A percentile compares a stretch with the other conserved stretches of the same genome.
Conservation (phyloP, 2,113 vertebrate genomes). For the Pampusana beccarii region DNA sequence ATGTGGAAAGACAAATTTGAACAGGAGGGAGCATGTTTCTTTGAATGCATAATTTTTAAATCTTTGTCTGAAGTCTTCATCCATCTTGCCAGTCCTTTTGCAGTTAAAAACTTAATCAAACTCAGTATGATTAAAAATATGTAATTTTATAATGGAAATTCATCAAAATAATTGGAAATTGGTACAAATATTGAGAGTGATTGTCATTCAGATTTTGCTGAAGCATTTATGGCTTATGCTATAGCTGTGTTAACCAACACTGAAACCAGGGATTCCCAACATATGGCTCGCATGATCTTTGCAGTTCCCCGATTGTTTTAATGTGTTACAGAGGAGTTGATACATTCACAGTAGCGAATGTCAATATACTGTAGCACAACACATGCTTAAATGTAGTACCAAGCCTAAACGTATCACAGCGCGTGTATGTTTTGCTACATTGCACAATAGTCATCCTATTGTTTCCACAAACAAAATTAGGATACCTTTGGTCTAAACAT, state of each 20-base stretch:
- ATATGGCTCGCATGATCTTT: not conserved
- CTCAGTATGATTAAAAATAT: not conserved
- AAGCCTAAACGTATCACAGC: not conserved
- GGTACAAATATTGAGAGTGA: not conserved
- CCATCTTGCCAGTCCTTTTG: conserved; percentile 21
- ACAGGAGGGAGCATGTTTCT: conserved; percentile 67
- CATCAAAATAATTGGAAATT: not conserved
- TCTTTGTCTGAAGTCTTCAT: conserved; percentile 47
- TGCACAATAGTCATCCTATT: not conserved
- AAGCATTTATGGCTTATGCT: not conserved
- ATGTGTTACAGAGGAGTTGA: not conserved
- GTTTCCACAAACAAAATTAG: not conserved
- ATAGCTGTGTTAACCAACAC: not conserved
- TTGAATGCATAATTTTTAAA: conserved; percentile 46
- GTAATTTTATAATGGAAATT: not conserved
- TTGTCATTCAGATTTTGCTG: not conserved
- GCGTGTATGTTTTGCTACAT: not conserved
- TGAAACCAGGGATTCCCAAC: not conserved
- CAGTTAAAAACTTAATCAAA: conserved; percentile 33
- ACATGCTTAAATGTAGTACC: not conserved
- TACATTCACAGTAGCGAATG: not conserved
- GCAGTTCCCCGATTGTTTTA: not conserved
- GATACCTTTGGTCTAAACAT: not conserved
- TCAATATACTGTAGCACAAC: rapidly evolving
- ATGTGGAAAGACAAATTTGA: conserved; percentile 65